phyloP scores from a whole-genome alignment of 35 echinoderm and acorn worm species.

The Hemicentrotus pulcherrimus region DNA sequence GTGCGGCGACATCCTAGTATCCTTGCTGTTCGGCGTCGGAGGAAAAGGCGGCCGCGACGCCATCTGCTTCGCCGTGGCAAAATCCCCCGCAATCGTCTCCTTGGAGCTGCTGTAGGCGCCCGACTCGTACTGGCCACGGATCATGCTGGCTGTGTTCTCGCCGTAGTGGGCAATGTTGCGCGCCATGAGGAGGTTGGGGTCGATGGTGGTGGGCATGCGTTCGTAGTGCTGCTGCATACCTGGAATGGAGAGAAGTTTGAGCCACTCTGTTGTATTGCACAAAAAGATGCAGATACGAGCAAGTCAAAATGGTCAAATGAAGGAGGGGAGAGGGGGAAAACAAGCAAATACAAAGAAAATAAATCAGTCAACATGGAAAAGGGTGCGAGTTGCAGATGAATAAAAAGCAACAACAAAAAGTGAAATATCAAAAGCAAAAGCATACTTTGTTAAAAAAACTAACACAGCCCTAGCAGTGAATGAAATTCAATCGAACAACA shows the following conservation, averaged over 20 bases:
- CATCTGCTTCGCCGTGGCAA: constrained; percentile 66
- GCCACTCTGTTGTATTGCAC: constrained; percentile 34
- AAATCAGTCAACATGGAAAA: constrained; percentile 31
- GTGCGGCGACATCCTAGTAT: constrained; percentile 45
- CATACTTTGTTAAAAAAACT: neutral
- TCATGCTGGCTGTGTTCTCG: constrained; percentile 69
- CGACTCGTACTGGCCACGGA: constrained; percentile 80
- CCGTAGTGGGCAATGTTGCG: constrained; percentile 74
- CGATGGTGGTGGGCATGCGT: constrained; percentile 48
- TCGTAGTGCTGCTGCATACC: constrained; percentile 39
- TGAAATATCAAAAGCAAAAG: neutral
- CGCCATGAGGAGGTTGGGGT: constrained; percentile 51
- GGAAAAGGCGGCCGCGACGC: constrained; percentile 52
- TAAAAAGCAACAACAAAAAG: neutral
- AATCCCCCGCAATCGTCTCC: constrained; percentile 90
- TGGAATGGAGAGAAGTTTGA: constrained; percentile 38
- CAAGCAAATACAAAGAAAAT: neutral
- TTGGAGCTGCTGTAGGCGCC: constrained; percentile 93
- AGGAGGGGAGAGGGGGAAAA: neutral
- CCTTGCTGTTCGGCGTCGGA: constrained; percentile 50
- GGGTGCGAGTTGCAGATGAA: neutral
- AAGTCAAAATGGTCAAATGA: constrained; percentile 3
- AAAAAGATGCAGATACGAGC: neutral
- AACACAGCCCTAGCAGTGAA: neutral
- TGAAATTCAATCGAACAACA: neutral